Conservation (phyloP, 1,140 invertebrate species). For the Bombus soroeensis region DNA sequence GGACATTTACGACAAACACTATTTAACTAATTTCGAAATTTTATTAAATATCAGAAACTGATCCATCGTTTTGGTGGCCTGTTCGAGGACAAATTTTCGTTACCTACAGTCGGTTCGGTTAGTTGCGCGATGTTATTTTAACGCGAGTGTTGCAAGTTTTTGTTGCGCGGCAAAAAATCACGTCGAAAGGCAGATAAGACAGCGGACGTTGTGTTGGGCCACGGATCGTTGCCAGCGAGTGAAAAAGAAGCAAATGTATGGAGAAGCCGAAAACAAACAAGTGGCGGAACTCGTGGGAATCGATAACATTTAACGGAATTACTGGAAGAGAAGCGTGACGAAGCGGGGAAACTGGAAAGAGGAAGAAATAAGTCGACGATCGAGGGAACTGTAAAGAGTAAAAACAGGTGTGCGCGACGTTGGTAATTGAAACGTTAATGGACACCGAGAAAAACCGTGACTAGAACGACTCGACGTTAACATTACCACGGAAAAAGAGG, state of each 20-base stretch:
- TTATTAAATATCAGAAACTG: too few relatives aligned
- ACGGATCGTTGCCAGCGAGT: too few relatives aligned
- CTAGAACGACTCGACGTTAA: constrained; percentile 37
- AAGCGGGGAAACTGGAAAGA: not conserved
- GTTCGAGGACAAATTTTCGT: too few relatives aligned
- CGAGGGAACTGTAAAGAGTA: constrained; percentile 31
- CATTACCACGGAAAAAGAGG: constrained; percentile 12
- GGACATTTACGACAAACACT: not conserved
- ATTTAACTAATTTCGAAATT: not conserved
- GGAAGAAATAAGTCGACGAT: constrained; percentile 13
- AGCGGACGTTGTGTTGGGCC: rapidly evolving
- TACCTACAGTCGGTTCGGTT: too few relatives aligned
- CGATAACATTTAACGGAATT: constrained; percentile 1
- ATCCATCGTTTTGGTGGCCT: too few relatives aligned
- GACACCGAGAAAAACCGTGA: constrained; percentile 48
- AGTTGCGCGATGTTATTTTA: too few relatives aligned
- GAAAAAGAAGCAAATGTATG: too few relatives aligned
- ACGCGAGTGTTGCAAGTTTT: too few relatives aligned
- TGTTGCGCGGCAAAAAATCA: too few relatives aligned
- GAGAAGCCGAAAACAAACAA: not conserved
- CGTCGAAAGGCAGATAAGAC: too few relatives aligned
- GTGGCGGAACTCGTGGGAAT: not conserved
- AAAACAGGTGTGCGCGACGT: constrained; percentile 65
- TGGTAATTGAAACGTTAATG: constrained; percentile 72
- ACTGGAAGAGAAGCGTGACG: not conserved